Conservation (phyloP, 2,888 invertebrate species). For the Patella pellucida region DNA sequence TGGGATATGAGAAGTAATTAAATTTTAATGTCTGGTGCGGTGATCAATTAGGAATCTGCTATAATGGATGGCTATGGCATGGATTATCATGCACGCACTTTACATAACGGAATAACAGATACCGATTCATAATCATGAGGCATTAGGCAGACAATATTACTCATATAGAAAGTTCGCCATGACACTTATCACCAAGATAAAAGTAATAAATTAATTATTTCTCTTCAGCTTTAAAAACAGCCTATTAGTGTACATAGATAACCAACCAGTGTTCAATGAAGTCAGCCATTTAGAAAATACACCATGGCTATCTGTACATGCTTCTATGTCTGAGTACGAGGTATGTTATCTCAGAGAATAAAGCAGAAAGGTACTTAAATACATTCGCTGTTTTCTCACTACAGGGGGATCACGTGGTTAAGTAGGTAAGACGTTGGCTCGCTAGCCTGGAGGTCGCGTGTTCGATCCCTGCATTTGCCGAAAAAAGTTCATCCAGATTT, state of each 20-base stretch:
- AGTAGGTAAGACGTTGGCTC: no score
- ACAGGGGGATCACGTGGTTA: no score
- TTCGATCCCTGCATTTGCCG: no score
- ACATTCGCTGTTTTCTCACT: no score
- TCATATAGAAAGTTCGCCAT: background rate
- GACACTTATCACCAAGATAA: background rate
- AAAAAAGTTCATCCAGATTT: no score
- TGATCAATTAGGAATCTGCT: no score
- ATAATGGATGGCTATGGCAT: background rate
- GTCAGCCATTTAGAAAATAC: conserved; percentile 37
- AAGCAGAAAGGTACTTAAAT: background rate
- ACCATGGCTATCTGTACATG: conserved; percentile 36
- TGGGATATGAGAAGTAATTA: no score
- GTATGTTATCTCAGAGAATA: conserved; percentile 28
- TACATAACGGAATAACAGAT: background rate
- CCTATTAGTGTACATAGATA: conserved; percentile 43
- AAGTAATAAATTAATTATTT: background rate
- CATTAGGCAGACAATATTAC: background rate
- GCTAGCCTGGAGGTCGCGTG: no score
- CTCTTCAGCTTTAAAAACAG: conserved; percentile 41
- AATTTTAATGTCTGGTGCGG: no score
- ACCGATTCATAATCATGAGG: background rate
- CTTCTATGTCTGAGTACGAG: conserved; percentile 46
- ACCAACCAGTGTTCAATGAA: conserved; percentile 40
- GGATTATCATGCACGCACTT: background rate